Evolutionary conservation across 30 jellyfish, hydroid and myxozoan species (phyloP), one percentile per base, ranked within the genome.

Genomic region (Catostylus mosaicus): DNA sequence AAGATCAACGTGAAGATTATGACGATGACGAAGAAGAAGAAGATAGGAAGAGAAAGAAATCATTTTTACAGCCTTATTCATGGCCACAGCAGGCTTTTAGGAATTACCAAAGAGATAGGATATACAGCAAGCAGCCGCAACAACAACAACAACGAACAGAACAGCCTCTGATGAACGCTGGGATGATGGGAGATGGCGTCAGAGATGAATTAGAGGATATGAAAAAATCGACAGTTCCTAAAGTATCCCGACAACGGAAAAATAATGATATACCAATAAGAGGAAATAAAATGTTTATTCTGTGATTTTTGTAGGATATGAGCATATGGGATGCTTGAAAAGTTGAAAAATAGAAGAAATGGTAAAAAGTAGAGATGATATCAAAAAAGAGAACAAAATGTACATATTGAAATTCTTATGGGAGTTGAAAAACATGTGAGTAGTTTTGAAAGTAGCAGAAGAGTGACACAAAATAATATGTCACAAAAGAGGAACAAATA

Each of bases 181-280:
- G 85, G 7, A 76, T 66, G 85, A 66, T 82, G 92, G 78, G 51
- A 19, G 57, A 69, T 37, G 92, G 34, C 24, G 84, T 27, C 69
- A 52, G 93, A 61, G 95, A 84, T 38, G 95, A 84, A 62, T 36
- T 84, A 67, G 95, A 84, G 63, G 95, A 84, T 63, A 73, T 78
- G 20, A 84, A 84, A 73, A 84, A 75, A 45, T 84, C 95, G 9
- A 34, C 66, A 18, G 95, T 84, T 32, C 95, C 95, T 14, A 84
- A 43, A 72, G 60, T 31, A 26, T 35, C 35, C 56, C 67, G 71
- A 27, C 35, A 3, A 30, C 32, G 12, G 19, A 60, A 18, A 59
- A 23, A 32, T 20, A 24, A 62, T 18, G 46, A 20, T 7, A 69
- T 6, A 12, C 3, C 78, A 40, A 22, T 45, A 56, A 37, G 61